These are phyloP conservation scores for Hydropsyche betteni DNA, from an alignment of 2,888 invertebrate genomes.

Conservation along the genomic window DNA sequence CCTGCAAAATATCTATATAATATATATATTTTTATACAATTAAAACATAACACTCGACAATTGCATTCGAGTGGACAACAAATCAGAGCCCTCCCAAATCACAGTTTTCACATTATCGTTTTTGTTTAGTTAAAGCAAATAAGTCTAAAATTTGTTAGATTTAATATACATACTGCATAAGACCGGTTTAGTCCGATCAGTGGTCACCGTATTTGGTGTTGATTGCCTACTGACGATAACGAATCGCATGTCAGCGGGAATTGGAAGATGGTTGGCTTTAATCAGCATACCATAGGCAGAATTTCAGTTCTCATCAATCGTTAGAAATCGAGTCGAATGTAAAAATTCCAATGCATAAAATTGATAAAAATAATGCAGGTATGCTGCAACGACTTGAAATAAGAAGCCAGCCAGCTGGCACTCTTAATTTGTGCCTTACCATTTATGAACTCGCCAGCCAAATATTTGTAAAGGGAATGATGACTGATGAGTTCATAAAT, in stretches of 20 bases:
- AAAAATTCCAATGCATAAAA: slow-evolving; percentile 21
- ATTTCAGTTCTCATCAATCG: slow-evolving; percentile 16
- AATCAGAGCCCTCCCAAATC: slow-evolving; percentile 62
- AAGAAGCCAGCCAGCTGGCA: slow-evolving; percentile 43
- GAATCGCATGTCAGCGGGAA: slow-evolving; percentile 12
- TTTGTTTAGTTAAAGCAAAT: slow-evolving; percentile 54
- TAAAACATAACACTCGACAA: slow-evolving; percentile 49
- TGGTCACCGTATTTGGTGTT: slow-evolving; percentile 23
- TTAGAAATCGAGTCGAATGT: slow-evolving; percentile 9
- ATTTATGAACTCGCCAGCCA: slow-evolving; percentile 38
- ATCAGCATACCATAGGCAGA: slow-evolving; percentile 30
- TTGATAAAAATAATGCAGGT: slow-evolving; percentile 27
- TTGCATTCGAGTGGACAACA: slow-evolving; percentile 49
- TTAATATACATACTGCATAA: slow-evolving; percentile 34
- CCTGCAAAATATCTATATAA: slow-evolving; percentile 52
- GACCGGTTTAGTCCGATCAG: slow-evolving; percentile 15
- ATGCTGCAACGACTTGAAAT: slow-evolving; percentile 24
- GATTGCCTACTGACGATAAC: background rate
- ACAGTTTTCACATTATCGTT: slow-evolving; percentile 58
- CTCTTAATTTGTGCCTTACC: slow-evolving; percentile 30
- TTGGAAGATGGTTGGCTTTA: slow-evolving; percentile 18
- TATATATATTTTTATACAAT: slow-evolving; percentile 45
- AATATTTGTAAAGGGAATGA: slow-evolving; percentile 53
- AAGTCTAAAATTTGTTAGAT: slow-evolving; percentile 47
- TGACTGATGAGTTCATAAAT: slow-evolving; percentile 41